Evolutionary conservation across 1,140 invertebrate genomes (phyloP).

Genomic region (Brachionus asplanchnoidis): DNA sequence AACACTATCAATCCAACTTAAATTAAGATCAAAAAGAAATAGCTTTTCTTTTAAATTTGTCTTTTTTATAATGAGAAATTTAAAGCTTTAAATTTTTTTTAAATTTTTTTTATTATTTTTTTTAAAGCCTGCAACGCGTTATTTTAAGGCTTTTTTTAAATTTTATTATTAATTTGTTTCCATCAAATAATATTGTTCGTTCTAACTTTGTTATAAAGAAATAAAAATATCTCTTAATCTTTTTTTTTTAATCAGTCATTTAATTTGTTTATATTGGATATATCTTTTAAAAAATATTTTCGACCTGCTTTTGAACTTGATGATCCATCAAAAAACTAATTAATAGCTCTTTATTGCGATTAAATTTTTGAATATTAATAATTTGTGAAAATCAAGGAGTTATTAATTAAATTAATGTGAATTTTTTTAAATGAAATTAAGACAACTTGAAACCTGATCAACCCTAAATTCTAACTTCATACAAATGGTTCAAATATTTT

Average conservation of each 20-base stretch:
- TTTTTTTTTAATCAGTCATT: not conserved
- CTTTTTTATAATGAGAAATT: not conserved
- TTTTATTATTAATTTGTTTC: not conserved
- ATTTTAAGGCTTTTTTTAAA: not conserved
- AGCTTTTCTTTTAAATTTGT: not conserved
- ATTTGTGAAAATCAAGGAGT: too few species aligned
- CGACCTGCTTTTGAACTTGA: not conserved
- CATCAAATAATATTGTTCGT: not conserved
- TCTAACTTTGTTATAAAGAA: not conserved
- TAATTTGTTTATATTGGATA: not conserved
- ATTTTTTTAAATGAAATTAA: too few species aligned
- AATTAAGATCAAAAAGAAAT: not conserved
- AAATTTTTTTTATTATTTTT: not conserved
- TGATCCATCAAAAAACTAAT: not conserved
- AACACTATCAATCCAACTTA: not conserved
- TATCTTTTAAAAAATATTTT: not conserved
- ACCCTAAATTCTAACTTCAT: too few species aligned
- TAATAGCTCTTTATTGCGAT: too few species aligned
- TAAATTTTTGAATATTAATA: too few species aligned
- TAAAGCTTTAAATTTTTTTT: not conserved
- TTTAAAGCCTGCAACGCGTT: not conserved
- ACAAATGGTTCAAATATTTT: too few species aligned
- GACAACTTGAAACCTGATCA: too few species aligned
- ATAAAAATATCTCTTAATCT: not conserved
- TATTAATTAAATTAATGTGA: too few species aligned